Evolutionary conservation across 2,113 vertebrate genomes (phyloP), one percentile per base, ranked within the genome.

Genomic region (Rattus rattus): DNA sequence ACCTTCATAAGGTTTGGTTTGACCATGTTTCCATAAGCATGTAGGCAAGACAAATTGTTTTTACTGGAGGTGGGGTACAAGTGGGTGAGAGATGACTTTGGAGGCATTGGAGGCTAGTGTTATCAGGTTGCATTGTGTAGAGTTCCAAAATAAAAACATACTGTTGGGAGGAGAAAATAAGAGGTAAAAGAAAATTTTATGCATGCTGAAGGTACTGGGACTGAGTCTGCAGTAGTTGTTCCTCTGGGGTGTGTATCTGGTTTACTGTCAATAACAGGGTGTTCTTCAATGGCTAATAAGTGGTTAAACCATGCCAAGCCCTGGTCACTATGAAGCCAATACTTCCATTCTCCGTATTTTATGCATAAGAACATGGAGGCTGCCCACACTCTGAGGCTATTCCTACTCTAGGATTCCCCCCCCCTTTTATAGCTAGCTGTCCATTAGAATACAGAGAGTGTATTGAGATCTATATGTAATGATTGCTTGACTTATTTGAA

Each of bases 1-100:
- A 95, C 39, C 22, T 94, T 88, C 26, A 65, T 92, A 72, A 92
- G 12, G 76, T 85, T 22, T 65, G 26, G 13, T 91, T 95, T 81
- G 19, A 73, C n/a, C n/a, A 11, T 75, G 72, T 36, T 75, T n/a
- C 72, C 10, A 43, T 75, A 22, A 24, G 33, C n/a, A n/a, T 72
- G 70, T 72, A 17, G 17, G 72, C 72, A 75, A 75, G n/a, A 39
- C n/a, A 73, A 73, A 24, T 43, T 73, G 19, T 73, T 22, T 43
- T 75, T 43, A 73, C 8, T 75, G 72, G 72, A 24, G 9, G 7
- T 72, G n/a, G 20, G 9, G 9, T 39, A 43, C n/a, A 43, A 43
- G n/a, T 9, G 72, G 11, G n/a, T 11, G 20, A 75, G n/a, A 10
- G 4, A 24, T n/a, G 20, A 39, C 8, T 9, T 75, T 2, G 20